Percentiles rank a stretch among this genome's conserved stretches.
phyloP scores from a whole-genome alignment of 2,797 vertebrate genomes.

The Philypnodon macrostomus region DNA sequence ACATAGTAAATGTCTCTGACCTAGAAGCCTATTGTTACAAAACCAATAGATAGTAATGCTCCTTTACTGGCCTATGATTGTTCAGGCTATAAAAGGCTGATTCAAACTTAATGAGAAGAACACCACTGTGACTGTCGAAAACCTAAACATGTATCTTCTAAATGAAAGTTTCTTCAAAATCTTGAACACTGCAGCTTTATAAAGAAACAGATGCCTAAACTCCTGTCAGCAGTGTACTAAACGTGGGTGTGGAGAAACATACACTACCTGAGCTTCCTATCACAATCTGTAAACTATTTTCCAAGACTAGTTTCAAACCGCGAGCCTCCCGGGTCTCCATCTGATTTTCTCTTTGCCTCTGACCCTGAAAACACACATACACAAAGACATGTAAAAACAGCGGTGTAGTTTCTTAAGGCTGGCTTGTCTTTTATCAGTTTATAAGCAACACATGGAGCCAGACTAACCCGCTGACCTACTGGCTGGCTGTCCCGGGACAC shows the following conservation, averaged over 20 bases:
- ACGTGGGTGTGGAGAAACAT: slow-evolving; percentile 31
- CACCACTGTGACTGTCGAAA: no score
- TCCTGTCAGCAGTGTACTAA: slow-evolving; percentile 13
- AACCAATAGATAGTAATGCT: no score
- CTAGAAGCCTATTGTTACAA: no score
- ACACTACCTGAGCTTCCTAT: slow-evolving; percentile 49
- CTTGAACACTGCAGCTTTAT: not conserved
- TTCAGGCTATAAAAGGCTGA: not conserved
- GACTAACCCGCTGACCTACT: slow-evolving; percentile 39
- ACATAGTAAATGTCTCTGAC: no score
- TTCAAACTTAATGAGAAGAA: not conserved
- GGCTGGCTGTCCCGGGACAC: slow-evolving; percentile 24
- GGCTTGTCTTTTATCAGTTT: slow-evolving; percentile 44
- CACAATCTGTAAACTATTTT: slow-evolving; percentile 57
- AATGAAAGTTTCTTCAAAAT: not conserved
- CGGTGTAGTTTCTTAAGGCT: slow-evolving; percentile 19
- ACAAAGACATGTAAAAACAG: slow-evolving; percentile 22
- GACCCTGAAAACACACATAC: slow-evolving; percentile 44
- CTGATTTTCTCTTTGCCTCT: slow-evolving; percentile 48
- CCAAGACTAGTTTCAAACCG: slow-evolving; percentile 46
- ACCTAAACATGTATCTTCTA: not conserved
- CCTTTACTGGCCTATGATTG: no score
- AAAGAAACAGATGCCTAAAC: slow-evolving; percentile 5
- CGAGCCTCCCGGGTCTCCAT: slow-evolving; percentile 38
- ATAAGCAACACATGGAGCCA: slow-evolving; percentile 45